Evolutionary conservation across 2,797 vertebrate species (phyloP), one percentile per base, ranked within the genome.

Genomic region (Mareca penelope): DNA sequence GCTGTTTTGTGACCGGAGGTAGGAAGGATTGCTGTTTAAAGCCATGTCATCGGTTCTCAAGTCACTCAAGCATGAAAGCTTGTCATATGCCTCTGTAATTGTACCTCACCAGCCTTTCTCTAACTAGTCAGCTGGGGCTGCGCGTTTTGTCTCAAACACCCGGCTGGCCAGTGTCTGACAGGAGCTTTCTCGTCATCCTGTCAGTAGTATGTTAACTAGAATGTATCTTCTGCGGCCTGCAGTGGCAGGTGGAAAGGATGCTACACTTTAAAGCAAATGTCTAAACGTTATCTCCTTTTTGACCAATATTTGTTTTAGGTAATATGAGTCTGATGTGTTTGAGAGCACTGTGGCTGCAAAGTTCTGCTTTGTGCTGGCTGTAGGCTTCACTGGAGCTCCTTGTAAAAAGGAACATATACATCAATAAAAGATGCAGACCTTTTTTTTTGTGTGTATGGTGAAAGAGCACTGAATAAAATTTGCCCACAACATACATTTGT

Each of bases 121-220:
- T 99, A 99, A 99, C 99, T 99, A 99, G 99, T 99, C 99, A 99
- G 98, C 97, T 98, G 99, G 99, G 99, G 98, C 98, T 92, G 94
- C 65, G 97, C 78, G 44, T 97, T 98, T 98, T 93, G 96, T 98
- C 97, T 98, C 85, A 71, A 95, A 92, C 98, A 96, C 97, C 94
- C 96, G 95, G 94, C 98, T 96, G 98, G 97, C 97, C 97, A 70
- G 95, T 95, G 92, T 98, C 98, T 99, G 99, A 99, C 99, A 99
- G 98, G 98, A 98, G 98, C 98, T 97, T 98, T 98, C 99, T 98
- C 98, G 98, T 98, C 99, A 98, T 98, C 96, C 98, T 99, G 99
- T 99, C 99, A 99, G 98, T 97, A 96, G 98, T 98, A 98, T 99
- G 99, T 98, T 99, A 99, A 99, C 98, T 98, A 99, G 99, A 97